Evolutionary conservation across 92 coral and sea anemone species (phyloP).

Genomic region (Phenganax stokvisi): DNA sequence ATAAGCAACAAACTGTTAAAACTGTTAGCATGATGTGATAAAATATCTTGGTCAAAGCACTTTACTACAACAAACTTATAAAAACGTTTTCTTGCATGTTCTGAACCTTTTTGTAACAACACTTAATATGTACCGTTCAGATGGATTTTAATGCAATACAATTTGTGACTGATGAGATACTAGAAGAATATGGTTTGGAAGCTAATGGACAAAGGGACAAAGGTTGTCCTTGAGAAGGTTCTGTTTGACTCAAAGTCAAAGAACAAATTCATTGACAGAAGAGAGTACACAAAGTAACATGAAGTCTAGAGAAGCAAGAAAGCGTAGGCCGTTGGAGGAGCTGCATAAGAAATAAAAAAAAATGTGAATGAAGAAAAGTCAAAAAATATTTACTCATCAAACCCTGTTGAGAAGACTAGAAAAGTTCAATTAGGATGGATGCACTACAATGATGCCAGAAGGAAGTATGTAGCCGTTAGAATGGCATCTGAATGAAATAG

Average conservation of each 20-base stretch:
- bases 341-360: conserved; percentile 40
- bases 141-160: conserved; percentile 53
- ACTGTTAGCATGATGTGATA: too few species aligned
- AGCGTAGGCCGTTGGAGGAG: conserved; percentile 45
- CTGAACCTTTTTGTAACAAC: not conserved
- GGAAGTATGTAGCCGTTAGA: conserved; percentile 23
- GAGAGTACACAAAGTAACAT: not conserved
- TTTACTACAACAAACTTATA: not conserved
- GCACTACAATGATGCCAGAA: conserved; percentile 8
- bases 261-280: not conserved
- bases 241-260: conserved; percentile 27
- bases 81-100: not conserved
- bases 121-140: conserved; percentile 9
- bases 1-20: too few species aligned
- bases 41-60: not conserved
- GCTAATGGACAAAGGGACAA: conserved; percentile 50
- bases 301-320: conserved; percentile 44
- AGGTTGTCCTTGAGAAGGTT: conserved; percentile 46
- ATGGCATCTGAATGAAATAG: not conserved
- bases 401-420: not conserved
- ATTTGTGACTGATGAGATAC: conserved; percentile 38
- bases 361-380: not conserved
- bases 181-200: conserved; percentile 45
- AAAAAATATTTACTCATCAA: not conserved
- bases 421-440: conserved; percentile 13